phyloP scores from a whole-genome alignment of 1,140 invertebrate species.

The Drosophila malerkotliana region DNA sequence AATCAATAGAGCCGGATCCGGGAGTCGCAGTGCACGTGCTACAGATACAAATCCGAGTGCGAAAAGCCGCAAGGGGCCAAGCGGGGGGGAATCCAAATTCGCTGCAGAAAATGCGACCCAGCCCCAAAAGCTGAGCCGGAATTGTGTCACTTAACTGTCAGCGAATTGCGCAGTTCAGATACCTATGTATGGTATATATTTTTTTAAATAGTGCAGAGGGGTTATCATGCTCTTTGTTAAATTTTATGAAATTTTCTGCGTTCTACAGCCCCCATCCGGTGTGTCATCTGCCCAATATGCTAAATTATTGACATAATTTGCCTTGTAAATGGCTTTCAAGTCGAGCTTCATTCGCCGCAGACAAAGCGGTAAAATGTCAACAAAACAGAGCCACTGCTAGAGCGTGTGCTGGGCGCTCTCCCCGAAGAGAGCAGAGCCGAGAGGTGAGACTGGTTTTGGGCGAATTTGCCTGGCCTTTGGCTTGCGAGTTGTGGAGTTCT shows the following conservation, averaged over 20 bases:
- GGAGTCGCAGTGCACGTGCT: constrained; percentile 45
- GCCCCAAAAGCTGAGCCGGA: constrained; percentile 42
- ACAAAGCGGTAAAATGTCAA: constrained; percentile 68
- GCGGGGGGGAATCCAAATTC: constrained; percentile 20
- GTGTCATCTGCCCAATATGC: constrained; percentile 54
- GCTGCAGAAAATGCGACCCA: constrained; percentile 52
- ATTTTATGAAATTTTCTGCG: constrained; percentile 2
- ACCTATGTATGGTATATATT: constrained; percentile 16
- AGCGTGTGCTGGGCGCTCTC: neutral
- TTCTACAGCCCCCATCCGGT: constrained; percentile 25
- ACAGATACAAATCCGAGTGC: constrained; percentile 2
- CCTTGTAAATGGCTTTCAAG: constrained; percentile 34
- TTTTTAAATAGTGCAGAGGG: neutral
- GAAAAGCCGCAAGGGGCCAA: neutral
- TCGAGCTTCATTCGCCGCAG: constrained; percentile 15
- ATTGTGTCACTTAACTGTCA: constrained; percentile 79
- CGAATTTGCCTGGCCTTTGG: constrained; percentile 61
- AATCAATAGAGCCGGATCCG: constrained; percentile 68
- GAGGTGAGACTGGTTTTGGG: constrained; percentile 71
- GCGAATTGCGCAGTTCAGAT: constrained; percentile 37
- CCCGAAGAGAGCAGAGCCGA: neutral
- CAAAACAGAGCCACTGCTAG: constrained; percentile 54
- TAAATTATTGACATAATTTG: constrained; percentile 67
- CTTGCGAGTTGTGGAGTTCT: constrained; percentile 50
- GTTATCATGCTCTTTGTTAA: constrained; percentile 7